Evolutionary conservation across 2,888 invertebrate species (phyloP).

Genomic region (Sepioteuthis lessoniana): DNA sequence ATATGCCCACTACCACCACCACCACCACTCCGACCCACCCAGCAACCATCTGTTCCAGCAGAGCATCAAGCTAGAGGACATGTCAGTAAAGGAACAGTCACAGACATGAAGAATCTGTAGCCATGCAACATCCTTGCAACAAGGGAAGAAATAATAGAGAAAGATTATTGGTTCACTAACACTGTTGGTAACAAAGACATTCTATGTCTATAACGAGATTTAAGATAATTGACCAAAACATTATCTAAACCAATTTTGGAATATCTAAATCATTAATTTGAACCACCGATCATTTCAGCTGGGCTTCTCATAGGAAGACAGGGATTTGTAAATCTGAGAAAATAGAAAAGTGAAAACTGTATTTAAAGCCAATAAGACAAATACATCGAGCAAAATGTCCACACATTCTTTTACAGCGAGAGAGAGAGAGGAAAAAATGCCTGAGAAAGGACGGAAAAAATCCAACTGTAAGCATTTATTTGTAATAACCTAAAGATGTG

Average conservation of each 20-base stretch:
- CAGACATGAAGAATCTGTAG: too few relatives aligned
- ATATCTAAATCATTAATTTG: neutral
- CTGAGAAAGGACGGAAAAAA: neutral
- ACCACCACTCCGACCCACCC: neutral
- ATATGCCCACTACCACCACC: slow-evolving; percentile 6
- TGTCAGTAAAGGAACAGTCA: too few relatives aligned
- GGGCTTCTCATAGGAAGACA: neutral
- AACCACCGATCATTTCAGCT: neutral
- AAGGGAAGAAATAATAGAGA: neutral
- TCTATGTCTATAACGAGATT: neutral
- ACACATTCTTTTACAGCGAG: neutral
- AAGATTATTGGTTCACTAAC: neutral
- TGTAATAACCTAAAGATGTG: neutral
- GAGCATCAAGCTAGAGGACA: too few relatives aligned
- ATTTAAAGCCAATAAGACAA: neutral
- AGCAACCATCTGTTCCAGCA: too few relatives aligned
- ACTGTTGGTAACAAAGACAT: neutral
- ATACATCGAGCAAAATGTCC: neutral
- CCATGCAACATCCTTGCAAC: neutral
- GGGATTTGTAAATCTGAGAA: neutral
- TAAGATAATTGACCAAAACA: neutral
- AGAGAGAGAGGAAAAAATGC: neutral
- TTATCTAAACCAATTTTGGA: neutral
- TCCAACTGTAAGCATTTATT: neutral
- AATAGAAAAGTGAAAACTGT: neutral